Evolutionary conservation across 2,113 vertebrate genomes (phyloP).

Genomic region (Podarcis cretensis): DNA sequence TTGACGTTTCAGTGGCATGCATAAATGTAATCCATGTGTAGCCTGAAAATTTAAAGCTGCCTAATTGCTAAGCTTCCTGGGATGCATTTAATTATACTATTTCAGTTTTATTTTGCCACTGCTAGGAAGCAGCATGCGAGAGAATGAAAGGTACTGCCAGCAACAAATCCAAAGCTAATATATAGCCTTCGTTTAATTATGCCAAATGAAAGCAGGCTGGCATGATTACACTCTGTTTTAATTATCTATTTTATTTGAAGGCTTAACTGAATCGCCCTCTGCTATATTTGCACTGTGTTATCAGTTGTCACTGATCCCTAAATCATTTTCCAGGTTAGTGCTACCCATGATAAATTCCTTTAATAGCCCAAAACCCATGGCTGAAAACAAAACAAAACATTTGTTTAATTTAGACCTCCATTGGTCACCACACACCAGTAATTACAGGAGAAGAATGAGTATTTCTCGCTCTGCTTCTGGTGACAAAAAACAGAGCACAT

Average conservation of each 20-base stretch:
- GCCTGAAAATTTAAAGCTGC: not conserved
- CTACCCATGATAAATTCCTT: constrained; percentile 5
- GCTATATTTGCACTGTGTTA: not conserved
- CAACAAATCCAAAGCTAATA: not conserved
- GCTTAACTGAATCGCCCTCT: constrained; percentile 17
- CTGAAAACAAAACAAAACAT: not conserved
- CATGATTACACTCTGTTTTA: not conserved
- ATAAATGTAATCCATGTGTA: accelerated
- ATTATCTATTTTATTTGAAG: constrained; percentile 1
- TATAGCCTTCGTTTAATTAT: not conserved
- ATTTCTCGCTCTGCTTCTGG: not conserved
- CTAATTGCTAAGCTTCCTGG: constrained; percentile 26
- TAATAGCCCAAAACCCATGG: not conserved
- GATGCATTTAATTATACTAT: constrained; percentile 28
- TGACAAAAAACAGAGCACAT: not conserved
- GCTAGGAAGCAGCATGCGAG: not conserved
- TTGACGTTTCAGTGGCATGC: accelerated
- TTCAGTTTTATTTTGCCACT: not conserved
- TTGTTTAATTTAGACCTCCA: constrained; percentile 7
- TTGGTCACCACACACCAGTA: not conserved
- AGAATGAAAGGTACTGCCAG: constrained; percentile 25
- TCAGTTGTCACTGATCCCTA: constrained; percentile 1
- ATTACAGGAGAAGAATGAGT: not conserved
- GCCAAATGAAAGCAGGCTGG: not conserved
- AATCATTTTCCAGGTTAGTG: not conserved